phyloP scores from a whole-genome alignment of 2,113 vertebrate genomes.

The Proterorhinus semilunaris region DNA sequence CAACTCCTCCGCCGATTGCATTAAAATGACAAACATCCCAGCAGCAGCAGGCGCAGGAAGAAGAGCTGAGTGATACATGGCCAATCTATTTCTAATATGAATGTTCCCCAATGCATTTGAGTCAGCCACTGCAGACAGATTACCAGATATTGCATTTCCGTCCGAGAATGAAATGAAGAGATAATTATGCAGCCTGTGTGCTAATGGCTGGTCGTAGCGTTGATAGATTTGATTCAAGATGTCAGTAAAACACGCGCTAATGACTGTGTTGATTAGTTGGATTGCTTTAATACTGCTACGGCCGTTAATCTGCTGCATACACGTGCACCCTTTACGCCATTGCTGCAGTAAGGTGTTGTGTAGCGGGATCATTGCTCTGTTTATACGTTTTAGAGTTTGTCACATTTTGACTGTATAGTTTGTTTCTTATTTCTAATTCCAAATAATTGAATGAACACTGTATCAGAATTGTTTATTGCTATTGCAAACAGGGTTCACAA shows the following conservation, averaged over 20 bases:
- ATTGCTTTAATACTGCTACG: slow-evolving; percentile 59
- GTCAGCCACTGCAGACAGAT: slow-evolving; percentile 62
- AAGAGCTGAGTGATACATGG: slow-evolving; percentile 52
- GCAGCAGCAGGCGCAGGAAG: slow-evolving; percentile 26
- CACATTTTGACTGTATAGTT: background rate
- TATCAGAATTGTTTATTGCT: too few relatives aligned
- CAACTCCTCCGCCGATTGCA: slow-evolving; percentile 37
- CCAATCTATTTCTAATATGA: slow-evolving; percentile 53
- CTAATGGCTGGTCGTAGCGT: slow-evolving; percentile 55
- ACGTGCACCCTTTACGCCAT: slow-evolving; percentile 44
- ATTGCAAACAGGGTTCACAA: too few relatives aligned
- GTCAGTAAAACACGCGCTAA: slow-evolving; percentile 74
- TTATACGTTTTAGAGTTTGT: background rate
- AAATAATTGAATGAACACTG: too few relatives aligned
- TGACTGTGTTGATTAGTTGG: slow-evolving; percentile 75
- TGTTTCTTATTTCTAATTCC: too few relatives aligned
- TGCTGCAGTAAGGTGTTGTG: slow-evolving; percentile 34
- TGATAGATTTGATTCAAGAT: slow-evolving; percentile 74
- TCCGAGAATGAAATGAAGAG: slow-evolving; percentile 71
- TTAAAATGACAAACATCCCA: slow-evolving; percentile 58
- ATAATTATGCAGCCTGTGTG: slow-evolving; percentile 68
- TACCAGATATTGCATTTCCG: slow-evolving; percentile 67
- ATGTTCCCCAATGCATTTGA: slow-evolving; percentile 54
- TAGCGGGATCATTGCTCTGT: background rate
- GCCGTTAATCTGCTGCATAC: slow-evolving; percentile 68